Base-by-base conservation (phyloP, 2,797 vertebrate species). In the Tauraco hartlaubi region DNA sequence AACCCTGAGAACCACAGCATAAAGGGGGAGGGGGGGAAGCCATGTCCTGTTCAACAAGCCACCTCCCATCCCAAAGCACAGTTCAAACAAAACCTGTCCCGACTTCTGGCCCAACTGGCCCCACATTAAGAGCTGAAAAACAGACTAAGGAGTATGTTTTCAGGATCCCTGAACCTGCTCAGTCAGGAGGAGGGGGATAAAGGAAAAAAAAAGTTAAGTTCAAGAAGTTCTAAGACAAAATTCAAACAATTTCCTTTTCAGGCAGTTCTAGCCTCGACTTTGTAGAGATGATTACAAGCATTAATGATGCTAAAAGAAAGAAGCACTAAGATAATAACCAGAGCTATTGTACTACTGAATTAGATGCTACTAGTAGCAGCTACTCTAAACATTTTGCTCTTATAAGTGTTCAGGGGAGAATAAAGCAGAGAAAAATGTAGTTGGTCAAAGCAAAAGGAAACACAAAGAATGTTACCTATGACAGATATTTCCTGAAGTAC, bases 401-500 rank as follows among this genome's bases (percentile, higher is more conserved):
- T 22, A 51, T 1, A 0, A 79, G 21, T 12, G 46, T 31, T 83
- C n/a, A 43, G 25, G 7, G 28, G 15, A 74, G 31, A 74, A 61
- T 3, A 84, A 86, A 86, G 43, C 26, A 90, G 8, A 72, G 22
- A n/a, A 63, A 62, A 90, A 8, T 3, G 5, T 6, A 28, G 19
- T 37, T 63, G 29, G 19, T 44, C 59, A 91, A 39, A 88, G 56
- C 33, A 82, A 61, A 93, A 58, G 21, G 82, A 79, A 82, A 51
- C 67, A 62, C 25, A 31, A 94, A 85, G 79, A 92, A 95, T 59
- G 82, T 49, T 80, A 64, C 49, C 66, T 81, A 90, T 80, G 84
- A n/a, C 52, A 81, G 62, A 23, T 59, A 95, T 87, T 92, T 97
- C 94, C 84, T 85, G 49, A 72, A 77, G 31, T 15, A 69, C 4